phyloP scores from a whole-genome alignment of 2,113 vertebrate genomes.

The Mellivora capensis region DNA sequence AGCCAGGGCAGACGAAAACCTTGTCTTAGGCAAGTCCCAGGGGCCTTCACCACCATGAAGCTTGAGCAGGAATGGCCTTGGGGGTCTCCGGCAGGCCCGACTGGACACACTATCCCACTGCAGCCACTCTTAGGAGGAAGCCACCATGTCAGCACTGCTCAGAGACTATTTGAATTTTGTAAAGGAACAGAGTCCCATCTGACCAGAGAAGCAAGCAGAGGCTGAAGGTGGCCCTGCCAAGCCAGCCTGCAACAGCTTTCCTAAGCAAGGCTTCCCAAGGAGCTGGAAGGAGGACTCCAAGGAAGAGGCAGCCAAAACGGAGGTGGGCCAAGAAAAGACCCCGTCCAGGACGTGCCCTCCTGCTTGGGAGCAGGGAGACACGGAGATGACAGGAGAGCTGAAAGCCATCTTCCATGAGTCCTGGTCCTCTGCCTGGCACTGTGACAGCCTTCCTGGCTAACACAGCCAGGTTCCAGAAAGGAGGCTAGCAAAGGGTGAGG shows the following conservation, averaged over 20 bases:
- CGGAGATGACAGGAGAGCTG: neutral
- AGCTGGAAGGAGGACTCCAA: neutral
- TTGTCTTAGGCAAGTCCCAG: no score
- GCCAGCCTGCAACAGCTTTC: neutral
- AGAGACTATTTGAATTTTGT: neutral
- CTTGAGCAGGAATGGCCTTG: neutral
- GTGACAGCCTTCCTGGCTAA: neutral
- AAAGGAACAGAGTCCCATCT: neutral
- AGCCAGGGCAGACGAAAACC: fast-evolving
- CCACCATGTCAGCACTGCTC: neutral
- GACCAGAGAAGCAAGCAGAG: neutral
- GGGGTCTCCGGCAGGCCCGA: neutral
- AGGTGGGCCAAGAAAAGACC: neutral
- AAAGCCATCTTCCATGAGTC: neutral
- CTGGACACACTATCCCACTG: neutral
- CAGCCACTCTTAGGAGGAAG: neutral
- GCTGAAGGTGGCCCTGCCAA: neutral
- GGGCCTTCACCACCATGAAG: neutral
- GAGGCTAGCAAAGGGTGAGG: slow-evolving; percentile 17
- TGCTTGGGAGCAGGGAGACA: neutral
- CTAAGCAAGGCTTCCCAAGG: neutral
- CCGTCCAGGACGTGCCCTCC: neutral
- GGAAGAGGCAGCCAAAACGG: neutral
- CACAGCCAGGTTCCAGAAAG: neutral
- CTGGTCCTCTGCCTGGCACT: neutral